These are phyloP conservation scores for Lypha dubia DNA, from an alignment of 2,888 invertebrate genomes.

Conservation along the genomic window DNA sequence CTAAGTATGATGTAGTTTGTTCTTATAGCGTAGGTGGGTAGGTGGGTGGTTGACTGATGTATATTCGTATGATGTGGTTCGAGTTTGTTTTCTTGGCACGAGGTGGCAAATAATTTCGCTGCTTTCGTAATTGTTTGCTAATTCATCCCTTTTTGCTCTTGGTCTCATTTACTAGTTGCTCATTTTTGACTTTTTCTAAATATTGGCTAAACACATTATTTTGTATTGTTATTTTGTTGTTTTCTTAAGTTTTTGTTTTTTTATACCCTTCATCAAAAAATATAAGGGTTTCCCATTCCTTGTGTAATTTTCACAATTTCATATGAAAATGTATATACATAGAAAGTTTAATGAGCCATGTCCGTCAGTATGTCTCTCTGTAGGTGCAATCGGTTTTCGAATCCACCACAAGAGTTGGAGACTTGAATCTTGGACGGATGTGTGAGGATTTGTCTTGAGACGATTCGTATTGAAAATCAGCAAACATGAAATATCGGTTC, in stretches of 20 bases:
- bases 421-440: no score
- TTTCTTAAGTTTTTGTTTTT: slow-evolving; percentile 33
- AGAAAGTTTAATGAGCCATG: no score
- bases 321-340: no score
- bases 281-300: no score
- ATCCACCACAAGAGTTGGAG: no score
- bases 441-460: no score
- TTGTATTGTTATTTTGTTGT: background rate
- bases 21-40: slow-evolving; percentile 58
- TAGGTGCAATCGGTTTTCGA: no score
- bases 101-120: slow-evolving; percentile 43
- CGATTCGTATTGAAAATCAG: no score
- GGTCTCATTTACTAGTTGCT: background rate
- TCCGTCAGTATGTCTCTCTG: no score
- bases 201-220: slow-evolving; percentile 28
- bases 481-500: no score
- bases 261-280: no score
- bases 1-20: background rate
- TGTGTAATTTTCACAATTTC: no score
- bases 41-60: slow-evolving; percentile 65
- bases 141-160: slow-evolving; percentile 6
- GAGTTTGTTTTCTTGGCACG: slow-evolving; percentile 25
- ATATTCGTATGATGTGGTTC: slow-evolving; percentile 30
- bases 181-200: slow-evolving; percentile 10
- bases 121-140: slow-evolving; percentile 43